Evolutionary conservation across 2,797 vertebrate species (phyloP).

Genomic region (Natrix natrix): DNA sequence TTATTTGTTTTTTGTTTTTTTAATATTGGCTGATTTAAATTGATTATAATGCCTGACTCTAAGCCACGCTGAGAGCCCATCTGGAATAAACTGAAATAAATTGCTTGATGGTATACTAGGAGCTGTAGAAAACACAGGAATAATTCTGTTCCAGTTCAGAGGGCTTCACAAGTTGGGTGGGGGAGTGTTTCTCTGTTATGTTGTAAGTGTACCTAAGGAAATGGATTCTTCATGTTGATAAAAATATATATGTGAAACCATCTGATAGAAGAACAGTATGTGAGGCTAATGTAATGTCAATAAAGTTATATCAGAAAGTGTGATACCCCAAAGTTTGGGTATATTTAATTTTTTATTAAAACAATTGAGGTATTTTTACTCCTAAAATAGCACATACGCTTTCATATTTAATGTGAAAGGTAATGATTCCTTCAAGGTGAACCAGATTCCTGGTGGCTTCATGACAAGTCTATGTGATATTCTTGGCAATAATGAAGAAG

Average conservation of each 20-base stretch:
- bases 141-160: neutral
- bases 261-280: neutral
- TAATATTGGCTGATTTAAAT: neutral
- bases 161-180: neutral
- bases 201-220: neutral
- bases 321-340: neutral
- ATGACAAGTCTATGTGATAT: neutral
- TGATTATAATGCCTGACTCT: neutral
- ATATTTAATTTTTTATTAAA: neutral
- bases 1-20: neutral
- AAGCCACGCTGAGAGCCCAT: neutral
- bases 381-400: neutral
- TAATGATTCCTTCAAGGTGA: neutral
- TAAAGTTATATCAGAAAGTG: neutral
- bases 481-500: neutral
- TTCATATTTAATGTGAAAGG: neutral
- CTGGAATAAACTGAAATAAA: neutral
- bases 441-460: neutral
- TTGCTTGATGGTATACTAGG: neutral
- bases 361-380: neutral
- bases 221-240: neutral
- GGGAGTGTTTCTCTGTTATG: neutral
- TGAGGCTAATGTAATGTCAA: neutral
- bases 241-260: neutral
- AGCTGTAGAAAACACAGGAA: neutral